Base-by-base conservation (phyloP, 2,888 invertebrate genomes). In the Pterostichus niger region DNA sequence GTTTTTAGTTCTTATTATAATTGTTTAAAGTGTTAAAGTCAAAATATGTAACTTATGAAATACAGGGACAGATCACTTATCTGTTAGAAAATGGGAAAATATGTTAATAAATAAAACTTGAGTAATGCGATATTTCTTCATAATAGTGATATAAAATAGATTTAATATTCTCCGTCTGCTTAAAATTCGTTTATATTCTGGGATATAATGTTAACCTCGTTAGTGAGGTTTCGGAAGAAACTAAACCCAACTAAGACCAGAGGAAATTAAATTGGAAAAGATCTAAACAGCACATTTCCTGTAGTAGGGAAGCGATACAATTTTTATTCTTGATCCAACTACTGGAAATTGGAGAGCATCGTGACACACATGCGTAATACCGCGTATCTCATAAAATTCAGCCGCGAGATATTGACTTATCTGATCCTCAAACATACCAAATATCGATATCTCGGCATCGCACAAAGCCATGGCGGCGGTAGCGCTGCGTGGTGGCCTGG, bases 351-450 rank as follows among this genome's bases (percentile, higher is more conserved):
- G 81, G 73, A 31, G 35, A 49, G 33, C 81, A 52, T 35, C 81
- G 71, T 56, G 81, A 71, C 81, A 81, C 73, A 71, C 81, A 81
- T 81, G 81, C 81, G 71, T 81, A 81, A 81, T 56, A 73, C 73
- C 40, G 31, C 80, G 80, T 80, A 52, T 80, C 80, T 80, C 80
- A 80, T 80, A 81, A 81, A 81, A 81, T 54, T 73, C 56, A 54
- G 71, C 81, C 73, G 71, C 54, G 9, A 56, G 81, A 81, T 81
- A 81, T 81, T 81, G 81, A 81, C 81, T 81, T 81, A 81, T 81
- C 81, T 71, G 73, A 81, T 81, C 71, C 54, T 71, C 81, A 81
- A 71, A 73, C 81, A 73, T 73, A 54, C 79, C 75, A 75, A 52
- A 75, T 75, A 75, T 75, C 75, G 75, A 75, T 75, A 75, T 52